phyloP scores from a whole-genome alignment of 2,113 vertebrate genomes.

The Datnioides undecimradiatus region DNA sequence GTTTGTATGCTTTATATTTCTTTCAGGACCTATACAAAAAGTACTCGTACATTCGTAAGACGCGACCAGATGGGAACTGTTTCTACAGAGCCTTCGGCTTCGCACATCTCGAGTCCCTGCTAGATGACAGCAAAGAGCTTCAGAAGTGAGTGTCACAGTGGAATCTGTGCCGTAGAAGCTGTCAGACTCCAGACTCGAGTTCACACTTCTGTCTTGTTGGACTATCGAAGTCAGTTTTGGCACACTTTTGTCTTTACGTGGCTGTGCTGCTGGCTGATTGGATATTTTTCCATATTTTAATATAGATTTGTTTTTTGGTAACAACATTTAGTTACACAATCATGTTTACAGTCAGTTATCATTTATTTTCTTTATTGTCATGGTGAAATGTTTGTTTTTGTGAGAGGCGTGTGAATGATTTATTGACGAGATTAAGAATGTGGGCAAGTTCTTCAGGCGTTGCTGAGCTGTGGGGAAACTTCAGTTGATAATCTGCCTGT shows the following conservation, averaged over 20 bases:
- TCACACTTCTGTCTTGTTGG: neutral
- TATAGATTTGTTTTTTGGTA: neutral
- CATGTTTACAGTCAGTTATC: neutral
- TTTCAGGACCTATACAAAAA: slow-evolving; percentile 92
- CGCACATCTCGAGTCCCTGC: slow-evolving; percentile 92
- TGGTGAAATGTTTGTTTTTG: too few species aligned
- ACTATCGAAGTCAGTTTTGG: neutral
- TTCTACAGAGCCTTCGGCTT: slow-evolving; percentile 96
- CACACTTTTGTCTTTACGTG: neutral
- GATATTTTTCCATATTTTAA: neutral
- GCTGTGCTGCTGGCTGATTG: neutral
- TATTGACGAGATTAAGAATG: too few species aligned
- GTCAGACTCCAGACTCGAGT: neutral
- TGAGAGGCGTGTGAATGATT: too few species aligned
- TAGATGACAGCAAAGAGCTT: slow-evolving; percentile 92
- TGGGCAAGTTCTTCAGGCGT: too few species aligned
- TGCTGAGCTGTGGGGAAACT: too few species aligned
- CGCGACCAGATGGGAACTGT: slow-evolving; percentile 94
- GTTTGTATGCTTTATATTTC: neutral
- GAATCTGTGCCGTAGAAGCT: neutral
- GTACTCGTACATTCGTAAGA: slow-evolving; percentile 92
- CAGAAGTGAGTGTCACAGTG: slow-evolving; percentile 83
- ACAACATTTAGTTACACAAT: neutral
- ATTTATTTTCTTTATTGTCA: too few species aligned
- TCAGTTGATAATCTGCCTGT: too few species aligned